A percentile compares a stretch with the other conserved stretches of the same genome.
These are phyloP conservation scores for Thalassophryne amazonica DNA, from an alignment of 2,797 vertebrate genomes.

Conservation along the genomic window DNA sequence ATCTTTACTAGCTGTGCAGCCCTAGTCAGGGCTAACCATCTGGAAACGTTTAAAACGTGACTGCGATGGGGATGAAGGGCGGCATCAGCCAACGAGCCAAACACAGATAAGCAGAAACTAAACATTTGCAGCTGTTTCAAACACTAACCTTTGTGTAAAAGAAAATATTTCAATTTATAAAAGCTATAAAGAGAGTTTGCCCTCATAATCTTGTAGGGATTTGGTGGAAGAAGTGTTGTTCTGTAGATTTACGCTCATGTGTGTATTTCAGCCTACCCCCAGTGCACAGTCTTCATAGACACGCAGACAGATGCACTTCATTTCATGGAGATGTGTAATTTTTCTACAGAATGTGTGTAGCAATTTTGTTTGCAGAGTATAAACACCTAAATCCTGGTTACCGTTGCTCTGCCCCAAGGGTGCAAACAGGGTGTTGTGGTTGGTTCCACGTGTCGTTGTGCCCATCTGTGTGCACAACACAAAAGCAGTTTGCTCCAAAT, in stretches of 20 bases:
- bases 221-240: not conserved
- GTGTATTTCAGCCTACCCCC: slow-evolving; percentile 8
- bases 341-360: not conserved
- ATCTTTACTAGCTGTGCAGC: slow-evolving; percentile 20
- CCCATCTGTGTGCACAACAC: not conserved
- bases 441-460: not conserved
- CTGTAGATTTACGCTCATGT: not conserved
- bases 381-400: not conserved
- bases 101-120: too few species aligned
- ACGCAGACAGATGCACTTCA: slow-evolving; percentile 13
- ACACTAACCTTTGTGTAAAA: too few species aligned
- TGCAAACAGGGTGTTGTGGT: not conserved
- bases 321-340: not conserved
- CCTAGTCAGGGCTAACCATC: slow-evolving; percentile 27
- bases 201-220: too few species aligned
- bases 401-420: too few species aligned
- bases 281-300: slow-evolving; percentile 2
- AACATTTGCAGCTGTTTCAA: too few species aligned
- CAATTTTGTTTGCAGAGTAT: not conserved
- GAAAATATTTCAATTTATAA: too few species aligned
- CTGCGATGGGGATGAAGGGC: not conserved
- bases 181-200: too few species aligned
- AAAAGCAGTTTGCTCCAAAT: too few species aligned
- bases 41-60: slow-evolving; percentile 44
- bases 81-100: too few species aligned